phyloP scores from a whole-genome alignment of 2,888 invertebrate genomes.

The Atrina japonica region DNA sequence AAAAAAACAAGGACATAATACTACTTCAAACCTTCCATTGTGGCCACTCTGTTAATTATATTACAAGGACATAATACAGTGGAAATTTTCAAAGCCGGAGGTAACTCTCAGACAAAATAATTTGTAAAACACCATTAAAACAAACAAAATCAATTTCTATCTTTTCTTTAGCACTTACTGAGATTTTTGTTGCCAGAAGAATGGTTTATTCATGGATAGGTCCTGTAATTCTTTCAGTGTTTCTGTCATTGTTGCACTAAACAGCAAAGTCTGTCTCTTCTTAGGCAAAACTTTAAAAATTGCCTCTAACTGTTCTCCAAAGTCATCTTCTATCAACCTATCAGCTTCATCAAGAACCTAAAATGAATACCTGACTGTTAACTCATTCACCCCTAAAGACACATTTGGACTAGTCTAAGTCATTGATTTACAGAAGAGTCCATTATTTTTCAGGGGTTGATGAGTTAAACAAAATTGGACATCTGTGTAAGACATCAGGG shows the following conservation, averaged over 20 bases:
- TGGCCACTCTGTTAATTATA: too few species aligned
- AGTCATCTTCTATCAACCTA: constrained; percentile 85
- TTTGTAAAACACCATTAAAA: neutral
- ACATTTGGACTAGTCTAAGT: too few species aligned
- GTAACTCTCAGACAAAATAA: too few species aligned
- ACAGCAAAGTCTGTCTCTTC: constrained; percentile 92
- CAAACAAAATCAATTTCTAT: neutral
- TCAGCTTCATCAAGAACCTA: constrained; percentile 99
- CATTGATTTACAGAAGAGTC: too few species aligned
- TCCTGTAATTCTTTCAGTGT: constrained; percentile 87
- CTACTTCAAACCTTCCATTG: too few species aligned
- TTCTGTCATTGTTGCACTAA: constrained; percentile 96
- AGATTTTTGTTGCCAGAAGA: constrained; percentile 85
- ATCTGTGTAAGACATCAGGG: too few species aligned
- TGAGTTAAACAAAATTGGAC: too few species aligned
- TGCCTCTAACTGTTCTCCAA: constrained; percentile 85
- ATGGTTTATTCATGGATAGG: constrained; percentile 83
- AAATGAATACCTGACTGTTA: constrained; percentile 7
- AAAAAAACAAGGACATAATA: too few species aligned
- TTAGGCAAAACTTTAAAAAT: constrained; percentile 89
- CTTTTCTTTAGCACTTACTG: constrained; percentile 76
- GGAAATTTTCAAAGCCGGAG: too few species aligned
- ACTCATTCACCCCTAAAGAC: too few species aligned
- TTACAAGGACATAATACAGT: too few species aligned
- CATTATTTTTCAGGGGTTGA: too few species aligned